phyloP scores from a whole-genome alignment of 2,797 vertebrate species.

The Ceryle rudis region DNA sequence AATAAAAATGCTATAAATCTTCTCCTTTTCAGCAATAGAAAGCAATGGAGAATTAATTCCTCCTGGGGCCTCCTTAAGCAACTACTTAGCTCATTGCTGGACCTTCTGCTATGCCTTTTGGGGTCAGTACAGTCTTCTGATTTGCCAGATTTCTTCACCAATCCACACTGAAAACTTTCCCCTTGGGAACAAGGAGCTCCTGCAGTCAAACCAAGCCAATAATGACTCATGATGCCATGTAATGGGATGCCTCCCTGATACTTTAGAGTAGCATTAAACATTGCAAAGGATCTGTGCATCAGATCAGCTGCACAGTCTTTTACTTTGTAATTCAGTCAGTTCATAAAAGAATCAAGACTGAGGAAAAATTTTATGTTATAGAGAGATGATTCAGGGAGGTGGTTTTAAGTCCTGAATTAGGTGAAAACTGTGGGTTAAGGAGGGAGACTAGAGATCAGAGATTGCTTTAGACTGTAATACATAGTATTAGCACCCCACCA shows the following conservation, averaged over 20 bases:
- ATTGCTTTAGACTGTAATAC: not conserved
- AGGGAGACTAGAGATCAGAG: not conserved
- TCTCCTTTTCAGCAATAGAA: not conserved
- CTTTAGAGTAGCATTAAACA: not conserved
- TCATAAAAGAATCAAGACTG: not conserved
- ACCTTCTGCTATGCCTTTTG: not conserved
- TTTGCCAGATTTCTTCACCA: not conserved
- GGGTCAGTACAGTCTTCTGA: not conserved
- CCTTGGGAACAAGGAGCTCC: not conserved
- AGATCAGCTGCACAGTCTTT: not conserved
- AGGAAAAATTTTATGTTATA: not conserved
- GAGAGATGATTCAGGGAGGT: not conserved
- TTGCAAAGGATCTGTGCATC: not conserved
- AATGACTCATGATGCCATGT: not conserved
- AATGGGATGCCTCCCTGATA: not conserved
- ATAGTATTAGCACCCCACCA: not conserved
- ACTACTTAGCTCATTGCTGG: not conserved
- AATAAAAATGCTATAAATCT: slow-evolving; percentile 1
- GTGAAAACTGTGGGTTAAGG: not conserved
- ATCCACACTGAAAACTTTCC: not conserved
- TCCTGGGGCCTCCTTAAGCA: not conserved
- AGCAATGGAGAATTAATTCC: not conserved
- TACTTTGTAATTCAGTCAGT: not conserved
- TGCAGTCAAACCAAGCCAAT: not conserved
- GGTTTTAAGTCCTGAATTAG: not conserved